Conservation (phyloP, 1,140 invertebrate species). For the Orius laevigatus region DNA sequence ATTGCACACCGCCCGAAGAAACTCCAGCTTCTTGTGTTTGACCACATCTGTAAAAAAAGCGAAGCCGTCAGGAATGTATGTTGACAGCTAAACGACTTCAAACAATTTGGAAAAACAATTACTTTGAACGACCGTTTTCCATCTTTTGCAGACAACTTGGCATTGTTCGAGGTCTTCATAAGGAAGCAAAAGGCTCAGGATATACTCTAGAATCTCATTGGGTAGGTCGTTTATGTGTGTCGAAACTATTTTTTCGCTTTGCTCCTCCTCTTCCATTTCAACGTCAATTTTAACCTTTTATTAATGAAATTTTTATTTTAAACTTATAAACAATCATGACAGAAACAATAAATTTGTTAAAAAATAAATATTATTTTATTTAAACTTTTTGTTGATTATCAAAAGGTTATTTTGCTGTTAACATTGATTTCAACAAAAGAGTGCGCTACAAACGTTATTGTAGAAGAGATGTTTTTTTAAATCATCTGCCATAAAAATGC, state of each 20-base stretch:
- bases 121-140: constrained; percentile 68
- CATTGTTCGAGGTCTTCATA: constrained; percentile 78
- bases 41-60: constrained; percentile 51
- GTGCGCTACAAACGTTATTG: too few relatives aligned
- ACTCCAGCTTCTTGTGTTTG: constrained; percentile 44
- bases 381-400: too few relatives aligned
- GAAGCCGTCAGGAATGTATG: too few relatives aligned
- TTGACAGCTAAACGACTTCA: background rate
- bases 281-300: too few relatives aligned
- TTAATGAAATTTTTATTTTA: too few relatives aligned
- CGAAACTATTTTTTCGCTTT: background rate
- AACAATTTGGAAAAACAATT: constrained; percentile 16
- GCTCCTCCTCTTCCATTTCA: background rate
- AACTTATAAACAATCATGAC: too few relatives aligned
- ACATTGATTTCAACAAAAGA: too few relatives aligned
- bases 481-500: too few relatives aligned
- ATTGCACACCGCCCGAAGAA: constrained; percentile 45
- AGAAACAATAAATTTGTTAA: too few relatives aligned
- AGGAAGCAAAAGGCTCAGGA: constrained; percentile 71
- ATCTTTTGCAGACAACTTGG: constrained; percentile 68
- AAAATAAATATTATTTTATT: too few relatives aligned
- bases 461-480: too few relatives aligned
- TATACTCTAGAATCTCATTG: constrained; percentile 84
- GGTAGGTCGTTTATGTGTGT: constrained; percentile 50
- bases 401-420: too few relatives aligned